phyloP scores from a whole-genome alignment of 2,888 invertebrate genomes.

The Monoplex corrugatus region DNA sequence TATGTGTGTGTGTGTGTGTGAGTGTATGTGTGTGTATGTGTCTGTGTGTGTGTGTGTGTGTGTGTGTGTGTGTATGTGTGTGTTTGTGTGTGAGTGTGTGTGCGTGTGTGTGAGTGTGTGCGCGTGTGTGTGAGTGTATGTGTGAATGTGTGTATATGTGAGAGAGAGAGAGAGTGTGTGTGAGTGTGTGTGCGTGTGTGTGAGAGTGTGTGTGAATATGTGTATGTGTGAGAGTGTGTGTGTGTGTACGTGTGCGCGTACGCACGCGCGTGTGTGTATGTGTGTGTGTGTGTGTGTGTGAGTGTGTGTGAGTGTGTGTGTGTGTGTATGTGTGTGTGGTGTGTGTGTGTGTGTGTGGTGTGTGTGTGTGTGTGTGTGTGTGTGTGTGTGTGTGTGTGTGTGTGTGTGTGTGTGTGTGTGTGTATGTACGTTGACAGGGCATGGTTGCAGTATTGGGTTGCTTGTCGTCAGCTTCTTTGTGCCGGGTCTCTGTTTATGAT shows the following conservation, averaged over 20 bases:
- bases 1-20: not conserved
- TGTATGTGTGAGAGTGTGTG: not conserved
- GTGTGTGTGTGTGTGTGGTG: not conserved
- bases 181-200: not conserved
- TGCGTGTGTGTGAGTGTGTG: too few species aligned
- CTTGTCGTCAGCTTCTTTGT: too few species aligned
- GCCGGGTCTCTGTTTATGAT: too few species aligned
- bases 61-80: not conserved
- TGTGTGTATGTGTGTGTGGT: not conserved
- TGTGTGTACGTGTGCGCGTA: not conserved
- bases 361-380: not conserved
- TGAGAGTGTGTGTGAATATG: not conserved
- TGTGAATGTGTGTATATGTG: not conserved
- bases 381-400: not conserved
- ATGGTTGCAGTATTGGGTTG: too few species aligned
- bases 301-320: not conserved
- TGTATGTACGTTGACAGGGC: too few species aligned
- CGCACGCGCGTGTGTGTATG: too few species aligned
- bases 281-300: too few species aligned
- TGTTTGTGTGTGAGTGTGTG: not conserved
- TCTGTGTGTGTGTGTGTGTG: not conserved
- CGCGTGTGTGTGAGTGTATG: not conserved
- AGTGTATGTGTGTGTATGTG: not conserved
- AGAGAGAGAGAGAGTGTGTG: too few species aligned
- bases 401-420: not conserved